Percentiles rank a stretch among this genome's conserved stretches.
Conservation (phyloP, 2,113 vertebrate species). For the Oryzias woworae region DNA sequence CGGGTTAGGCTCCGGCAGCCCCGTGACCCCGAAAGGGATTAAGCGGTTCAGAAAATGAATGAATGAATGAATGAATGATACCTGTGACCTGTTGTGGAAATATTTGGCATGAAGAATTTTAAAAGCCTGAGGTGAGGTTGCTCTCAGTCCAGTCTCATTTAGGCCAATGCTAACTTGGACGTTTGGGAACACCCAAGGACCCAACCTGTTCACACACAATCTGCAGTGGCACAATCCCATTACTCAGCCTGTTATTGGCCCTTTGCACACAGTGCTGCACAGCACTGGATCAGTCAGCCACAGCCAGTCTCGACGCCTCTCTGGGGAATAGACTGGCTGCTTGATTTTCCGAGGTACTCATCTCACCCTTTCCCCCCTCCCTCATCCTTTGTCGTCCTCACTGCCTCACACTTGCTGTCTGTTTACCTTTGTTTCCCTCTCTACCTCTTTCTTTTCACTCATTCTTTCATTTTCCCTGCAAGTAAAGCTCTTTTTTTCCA, state of each 20-base stretch:
- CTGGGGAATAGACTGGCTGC: constrained; percentile 61
- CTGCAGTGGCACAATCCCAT: constrained; percentile 73
- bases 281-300: constrained; percentile 67
- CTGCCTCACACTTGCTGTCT: constrained; percentile 17
- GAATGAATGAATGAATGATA: too few relatives aligned
- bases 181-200: constrained; percentile 63
- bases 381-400: constrained; percentile 51
- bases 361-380: constrained; percentile 46
- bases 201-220: constrained; percentile 70
- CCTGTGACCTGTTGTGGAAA: too few relatives aligned
- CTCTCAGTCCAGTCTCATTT: constrained; percentile 36
- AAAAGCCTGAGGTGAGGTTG: constrained; percentile 13
- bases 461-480: constrained; percentile 16
- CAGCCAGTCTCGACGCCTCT: constrained; percentile 52
- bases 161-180: constrained; percentile 57
- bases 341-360: constrained; percentile 67
- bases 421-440: constrained; percentile 22
- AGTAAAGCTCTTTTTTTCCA: constrained; percentile 24
- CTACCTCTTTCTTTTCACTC: constrained; percentile 13
- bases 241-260: constrained; percentile 72
- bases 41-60: too few relatives aligned
- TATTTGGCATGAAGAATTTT: too few relatives aligned
- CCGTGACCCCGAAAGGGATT: too few relatives aligned
- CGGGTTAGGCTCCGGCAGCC: too few relatives aligned
- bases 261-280: constrained; percentile 66